Evolutionary conservation across 2,113 vertebrate genomes (phyloP).

Genomic region (Chaetodon auriga): DNA sequence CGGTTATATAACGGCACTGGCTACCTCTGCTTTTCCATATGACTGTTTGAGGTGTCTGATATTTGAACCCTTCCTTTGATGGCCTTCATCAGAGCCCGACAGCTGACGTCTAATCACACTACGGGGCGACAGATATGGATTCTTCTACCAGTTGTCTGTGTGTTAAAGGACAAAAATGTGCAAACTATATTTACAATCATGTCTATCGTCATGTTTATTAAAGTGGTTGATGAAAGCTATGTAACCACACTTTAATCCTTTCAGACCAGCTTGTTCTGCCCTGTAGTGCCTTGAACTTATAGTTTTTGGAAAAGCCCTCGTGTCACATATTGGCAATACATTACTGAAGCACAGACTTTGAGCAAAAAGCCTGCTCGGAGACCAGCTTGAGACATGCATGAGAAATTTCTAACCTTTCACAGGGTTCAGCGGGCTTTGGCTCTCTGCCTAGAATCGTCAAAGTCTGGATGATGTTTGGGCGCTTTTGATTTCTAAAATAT

Average conservation of each 20-base stretch:
- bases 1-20: slow-evolving; percentile 31
- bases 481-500: slow-evolving; percentile 38
- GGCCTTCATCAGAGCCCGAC: slow-evolving; percentile 31
- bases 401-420: slow-evolving; percentile 78
- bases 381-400: slow-evolving; percentile 67
- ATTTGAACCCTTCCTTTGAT: slow-evolving; percentile 36
- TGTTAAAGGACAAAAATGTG: slow-evolving; percentile 41
- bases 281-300: not conserved
- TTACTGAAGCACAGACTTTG: not conserved
- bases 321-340: slow-evolving; percentile 24
- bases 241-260: slow-evolving; percentile 21
- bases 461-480: slow-evolving; percentile 35
- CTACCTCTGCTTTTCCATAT: slow-evolving; percentile 16
- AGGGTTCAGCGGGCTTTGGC: slow-evolving; percentile 79
- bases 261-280: not conserved
- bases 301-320: slow-evolving; percentile 31
- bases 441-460: slow-evolving; percentile 64
- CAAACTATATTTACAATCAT: slow-evolving; percentile 51
- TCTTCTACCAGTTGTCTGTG: slow-evolving; percentile 33
- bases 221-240: not conserved
- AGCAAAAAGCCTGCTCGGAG: slow-evolving; percentile 46
- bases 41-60: slow-evolving; percentile 17
- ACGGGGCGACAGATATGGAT: slow-evolving; percentile 2
- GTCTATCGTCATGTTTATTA: slow-evolving; percentile 19
- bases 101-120: slow-evolving; percentile 61